A percentile compares a stretch with the other conserved stretches of the same genome.
These are phyloP conservation scores for Chloropsis cyanopogon DNA, from an alignment of 2,113 vertebrate species.

Conservation along the genomic window DNA sequence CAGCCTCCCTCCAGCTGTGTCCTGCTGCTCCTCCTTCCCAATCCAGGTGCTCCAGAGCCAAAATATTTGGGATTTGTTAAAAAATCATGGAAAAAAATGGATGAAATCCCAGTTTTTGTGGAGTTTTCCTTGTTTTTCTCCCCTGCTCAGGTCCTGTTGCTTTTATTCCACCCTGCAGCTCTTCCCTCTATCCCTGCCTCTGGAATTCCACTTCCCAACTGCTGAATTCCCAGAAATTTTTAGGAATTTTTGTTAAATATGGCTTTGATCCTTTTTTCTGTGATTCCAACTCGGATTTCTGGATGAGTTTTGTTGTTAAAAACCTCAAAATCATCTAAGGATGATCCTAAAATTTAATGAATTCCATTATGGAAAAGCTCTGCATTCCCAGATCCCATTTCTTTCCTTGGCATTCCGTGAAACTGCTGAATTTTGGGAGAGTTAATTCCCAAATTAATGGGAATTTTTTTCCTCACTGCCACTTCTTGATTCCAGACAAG, in stretches of 20 bases:
- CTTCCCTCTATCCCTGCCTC: background rate
- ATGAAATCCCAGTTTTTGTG: background rate
- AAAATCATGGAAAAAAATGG: accelerated
- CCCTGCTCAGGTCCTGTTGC: background rate
- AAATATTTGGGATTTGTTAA: too few species aligned
- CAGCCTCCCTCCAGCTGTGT: background rate
- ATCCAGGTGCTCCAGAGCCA: background rate
- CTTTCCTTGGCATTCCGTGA: background rate
- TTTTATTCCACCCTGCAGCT: background rate
- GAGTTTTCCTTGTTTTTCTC: background rate
- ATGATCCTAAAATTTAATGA: background rate
- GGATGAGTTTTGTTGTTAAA: background rate
- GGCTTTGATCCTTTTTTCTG: background rate
- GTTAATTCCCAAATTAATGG: background rate
- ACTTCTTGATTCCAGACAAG: background rate
- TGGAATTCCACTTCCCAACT: background rate
- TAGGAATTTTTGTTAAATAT: background rate
- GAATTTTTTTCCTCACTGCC: accelerated
- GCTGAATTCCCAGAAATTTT: background rate
- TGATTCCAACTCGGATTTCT: background rate
- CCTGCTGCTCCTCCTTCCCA: background rate
- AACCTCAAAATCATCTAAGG: background rate
- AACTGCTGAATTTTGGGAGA: background rate
- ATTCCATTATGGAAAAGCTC: background rate
- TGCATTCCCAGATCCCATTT: background rate